phyloP scores from a whole-genome alignment of 2,797 vertebrate genomes.

The Sternarchorhynchus goeldii region DNA sequence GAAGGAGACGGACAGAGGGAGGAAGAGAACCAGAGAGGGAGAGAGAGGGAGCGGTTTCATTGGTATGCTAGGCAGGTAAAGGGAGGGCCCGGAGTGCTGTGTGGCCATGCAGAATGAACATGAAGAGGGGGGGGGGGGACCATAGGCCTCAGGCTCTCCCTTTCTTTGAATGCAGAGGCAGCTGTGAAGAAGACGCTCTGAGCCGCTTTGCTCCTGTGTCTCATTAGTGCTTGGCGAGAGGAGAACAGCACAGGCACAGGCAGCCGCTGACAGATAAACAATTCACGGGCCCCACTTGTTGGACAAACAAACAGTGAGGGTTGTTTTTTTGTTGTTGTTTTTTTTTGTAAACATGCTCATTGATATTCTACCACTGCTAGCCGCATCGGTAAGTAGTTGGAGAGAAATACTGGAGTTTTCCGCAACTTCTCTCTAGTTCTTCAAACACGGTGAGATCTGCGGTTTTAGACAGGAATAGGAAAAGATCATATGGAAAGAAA shows the following conservation, averaged over 20 bases:
- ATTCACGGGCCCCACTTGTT: constrained; percentile 33
- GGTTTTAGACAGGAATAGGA: not conserved
- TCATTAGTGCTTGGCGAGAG: constrained; percentile 45
- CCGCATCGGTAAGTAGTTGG: not conserved
- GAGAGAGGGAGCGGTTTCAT: constrained; percentile 11
- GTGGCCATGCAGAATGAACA: constrained; percentile 53
- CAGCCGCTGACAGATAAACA: constrained; percentile 34
- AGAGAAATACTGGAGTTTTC: not conserved
- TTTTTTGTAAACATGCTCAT: not conserved
- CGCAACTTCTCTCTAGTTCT: constrained; percentile 5
- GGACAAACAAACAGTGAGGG: constrained; percentile 20
- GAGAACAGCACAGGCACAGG: constrained; percentile 21
- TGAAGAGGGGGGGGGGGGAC: constrained; percentile 22
- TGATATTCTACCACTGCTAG: not conserved
- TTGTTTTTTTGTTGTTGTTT: constrained; percentile 26
- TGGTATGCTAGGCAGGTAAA: constrained; percentile 43
- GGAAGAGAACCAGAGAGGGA: not conserved
- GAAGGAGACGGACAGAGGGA: not conserved
- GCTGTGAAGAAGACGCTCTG: constrained; percentile 25
- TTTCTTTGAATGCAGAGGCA: constrained; percentile 44
- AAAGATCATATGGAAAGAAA: constrained; percentile 3
- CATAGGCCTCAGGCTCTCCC: constrained; percentile 23
- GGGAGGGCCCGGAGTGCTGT: constrained; percentile 39
- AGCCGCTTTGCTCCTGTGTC: constrained; percentile 48
- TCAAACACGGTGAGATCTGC: not conserved